Evolutionary conservation across 1,140 invertebrate genomes (phyloP).

Genomic region (Ceratina calcarata): DNA sequence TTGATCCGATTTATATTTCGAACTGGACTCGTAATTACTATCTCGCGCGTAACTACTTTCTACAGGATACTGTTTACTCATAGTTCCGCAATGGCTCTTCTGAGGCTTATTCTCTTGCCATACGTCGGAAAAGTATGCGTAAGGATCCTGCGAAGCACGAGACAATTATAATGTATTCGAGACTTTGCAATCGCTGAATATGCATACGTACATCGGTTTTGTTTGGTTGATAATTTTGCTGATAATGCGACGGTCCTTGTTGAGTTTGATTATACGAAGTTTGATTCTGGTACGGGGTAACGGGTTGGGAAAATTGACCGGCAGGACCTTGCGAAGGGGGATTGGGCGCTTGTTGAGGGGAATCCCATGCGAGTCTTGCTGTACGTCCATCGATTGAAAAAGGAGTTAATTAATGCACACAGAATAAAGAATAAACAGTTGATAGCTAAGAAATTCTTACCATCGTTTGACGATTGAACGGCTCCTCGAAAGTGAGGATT

Average conservation of each 20-base stretch:
- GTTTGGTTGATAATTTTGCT: conserved; percentile 69
- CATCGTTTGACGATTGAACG: conserved; percentile 70
- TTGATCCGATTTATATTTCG: conserved; percentile 74
- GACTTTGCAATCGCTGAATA: background rate
- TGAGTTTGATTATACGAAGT: conserved; percentile 64
- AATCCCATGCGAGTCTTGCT: conserved; percentile 71
- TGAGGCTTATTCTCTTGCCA: conserved; percentile 78
- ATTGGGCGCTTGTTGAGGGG: conserved; percentile 56
- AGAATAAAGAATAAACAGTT: background rate
- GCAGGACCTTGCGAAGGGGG: conserved; percentile 58
- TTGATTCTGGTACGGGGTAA: conserved; percentile 65
- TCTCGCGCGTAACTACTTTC: conserved; percentile 72
- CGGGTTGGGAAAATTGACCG: conserved; percentile 65
- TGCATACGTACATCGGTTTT: conserved; percentile 72
- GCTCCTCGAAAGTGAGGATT: conserved; percentile 79
- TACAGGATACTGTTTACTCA: conserved; percentile 64
- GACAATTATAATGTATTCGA: background rate
- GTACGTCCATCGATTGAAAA: conserved; percentile 5
- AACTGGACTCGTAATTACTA: conserved; percentile 69
- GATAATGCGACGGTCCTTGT: conserved; percentile 43
- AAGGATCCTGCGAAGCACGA: conserved; percentile 72
- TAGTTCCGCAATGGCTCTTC: conserved; percentile 54
- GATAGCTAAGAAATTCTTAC: conserved; percentile 51
- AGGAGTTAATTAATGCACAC: background rate
- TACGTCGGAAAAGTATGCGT: conserved; percentile 78